Evolutionary conservation across 2,113 vertebrate species (phyloP).

Genomic region (Phyllostomus discolor): DNA sequence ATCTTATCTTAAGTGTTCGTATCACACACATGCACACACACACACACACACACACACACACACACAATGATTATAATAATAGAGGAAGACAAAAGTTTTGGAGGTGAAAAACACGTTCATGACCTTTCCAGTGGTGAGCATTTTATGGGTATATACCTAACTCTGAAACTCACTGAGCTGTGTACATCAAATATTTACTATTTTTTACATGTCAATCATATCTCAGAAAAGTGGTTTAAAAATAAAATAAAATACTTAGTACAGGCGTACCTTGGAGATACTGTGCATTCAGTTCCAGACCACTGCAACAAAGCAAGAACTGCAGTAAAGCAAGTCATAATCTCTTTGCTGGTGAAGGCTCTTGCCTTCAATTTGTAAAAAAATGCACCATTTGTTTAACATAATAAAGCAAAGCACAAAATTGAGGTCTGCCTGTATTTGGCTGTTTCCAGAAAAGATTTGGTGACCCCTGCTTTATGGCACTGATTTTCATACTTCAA

Average conservation of each 20-base stretch:
- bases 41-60: background rate
- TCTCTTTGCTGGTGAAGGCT: background rate
- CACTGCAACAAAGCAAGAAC: background rate
- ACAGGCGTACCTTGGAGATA: background rate
- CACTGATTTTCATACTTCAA: background rate
- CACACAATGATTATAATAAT: background rate
- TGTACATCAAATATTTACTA: background rate
- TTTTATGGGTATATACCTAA: background rate
- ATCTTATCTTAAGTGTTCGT: background rate
- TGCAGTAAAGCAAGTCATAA: background rate
- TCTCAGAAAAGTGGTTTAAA: background rate
- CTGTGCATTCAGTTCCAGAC: background rate
- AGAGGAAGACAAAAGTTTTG: background rate
- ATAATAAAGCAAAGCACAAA: background rate
- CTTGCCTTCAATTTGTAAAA: background rate
- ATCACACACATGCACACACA: background rate
- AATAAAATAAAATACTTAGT: background rate
- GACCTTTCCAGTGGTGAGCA: background rate
- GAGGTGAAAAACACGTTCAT: background rate
- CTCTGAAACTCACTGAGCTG: background rate
- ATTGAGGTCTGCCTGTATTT: background rate
- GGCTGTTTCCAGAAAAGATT: background rate
- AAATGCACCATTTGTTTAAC: background rate
- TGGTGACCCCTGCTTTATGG: background rate
- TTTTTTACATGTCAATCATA: background rate